These are phyloP conservation scores for Dione vanillae DNA, from an alignment of 2,888 invertebrate genomes.

Conservation along the genomic window DNA sequence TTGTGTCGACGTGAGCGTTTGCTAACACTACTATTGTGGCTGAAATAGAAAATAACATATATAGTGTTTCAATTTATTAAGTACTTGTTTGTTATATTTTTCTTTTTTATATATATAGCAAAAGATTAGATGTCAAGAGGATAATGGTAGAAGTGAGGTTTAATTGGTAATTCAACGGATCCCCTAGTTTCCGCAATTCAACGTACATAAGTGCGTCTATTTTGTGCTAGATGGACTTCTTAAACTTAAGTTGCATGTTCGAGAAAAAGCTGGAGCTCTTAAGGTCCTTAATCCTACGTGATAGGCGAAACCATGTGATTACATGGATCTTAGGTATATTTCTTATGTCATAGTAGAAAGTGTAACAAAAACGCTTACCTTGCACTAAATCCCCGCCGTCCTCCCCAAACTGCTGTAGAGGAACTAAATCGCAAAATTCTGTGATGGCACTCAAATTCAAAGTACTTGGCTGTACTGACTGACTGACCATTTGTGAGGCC, in stretches of 20 bases:
- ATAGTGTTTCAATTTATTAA: neutral
- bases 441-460: slow-evolving; percentile 89
- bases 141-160: too few relatives aligned
- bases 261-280: too few relatives aligned
- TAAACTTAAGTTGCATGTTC: too few relatives aligned
- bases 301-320: too few relatives aligned
- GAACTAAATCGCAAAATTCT: slow-evolving; percentile 92
- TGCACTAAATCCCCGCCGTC: slow-evolving; percentile 87
- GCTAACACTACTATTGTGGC: slow-evolving; percentile 91
- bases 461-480: slow-evolving; percentile 85
- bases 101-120: too few relatives aligned
- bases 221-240: too few relatives aligned
- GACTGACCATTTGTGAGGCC: slow-evolving; percentile 86
- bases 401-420: slow-evolving; percentile 86
- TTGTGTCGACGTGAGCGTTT: slow-evolving; percentile 89
- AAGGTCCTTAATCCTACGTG: too few relatives aligned
- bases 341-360: neutral
- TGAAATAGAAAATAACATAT: slow-evolving; percentile 64
- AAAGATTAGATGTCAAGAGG: too few relatives aligned
- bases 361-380: slow-evolving; percentile 72
- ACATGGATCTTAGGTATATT: neutral
- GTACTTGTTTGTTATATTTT: too few relatives aligned
- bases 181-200: too few relatives aligned
- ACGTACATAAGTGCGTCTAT: too few relatives aligned
- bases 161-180: too few relatives aligned